Percentiles rank a stretch among this genome's conserved stretches.
Evolutionary conservation across 1,140 invertebrate species (phyloP).

Genomic region (Drosophila kepulauana): DNA sequence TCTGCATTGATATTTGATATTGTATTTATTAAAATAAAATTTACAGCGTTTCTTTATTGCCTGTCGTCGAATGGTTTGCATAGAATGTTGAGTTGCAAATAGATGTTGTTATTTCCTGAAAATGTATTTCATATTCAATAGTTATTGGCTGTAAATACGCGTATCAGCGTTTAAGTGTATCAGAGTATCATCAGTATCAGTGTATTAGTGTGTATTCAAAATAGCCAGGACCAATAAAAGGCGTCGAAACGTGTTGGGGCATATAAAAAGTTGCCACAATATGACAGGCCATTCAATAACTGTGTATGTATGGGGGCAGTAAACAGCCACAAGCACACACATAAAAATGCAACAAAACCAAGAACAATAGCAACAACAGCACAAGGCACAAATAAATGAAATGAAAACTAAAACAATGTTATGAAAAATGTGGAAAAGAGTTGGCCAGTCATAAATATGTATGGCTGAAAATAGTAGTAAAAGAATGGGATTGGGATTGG

Average conservation of each 20-base stretch:
- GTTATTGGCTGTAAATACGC: neutral
- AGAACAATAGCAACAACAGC: conserved; percentile 21
- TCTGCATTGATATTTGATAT: conserved; percentile 1
- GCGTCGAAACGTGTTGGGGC: conserved; percentile 59
- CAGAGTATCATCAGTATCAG: conserved; percentile 6
- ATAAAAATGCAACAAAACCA: conserved; percentile 70
- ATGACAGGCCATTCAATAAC: conserved; percentile 80
- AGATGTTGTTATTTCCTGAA: conserved; percentile 5
- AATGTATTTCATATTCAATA: conserved; percentile 25
- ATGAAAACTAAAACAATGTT: conserved; percentile 56
- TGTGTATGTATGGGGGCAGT: conserved; percentile 64
- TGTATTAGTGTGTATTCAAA: conserved; percentile 61
- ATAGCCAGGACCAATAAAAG: conserved; percentile 58
- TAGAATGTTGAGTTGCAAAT: conserved; percentile 17
- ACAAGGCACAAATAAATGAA: conserved; percentile 31
- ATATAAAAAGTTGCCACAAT: conserved; percentile 79
- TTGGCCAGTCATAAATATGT: conserved; percentile 60
- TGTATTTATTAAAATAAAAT: conserved; percentile 11
- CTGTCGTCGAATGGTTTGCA: neutral
- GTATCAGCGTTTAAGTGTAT: neutral
- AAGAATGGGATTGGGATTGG: conserved; percentile 15
- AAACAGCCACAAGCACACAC: conserved; percentile 72
- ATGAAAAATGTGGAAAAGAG: conserved; percentile 56
- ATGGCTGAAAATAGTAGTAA: conserved; percentile 47
- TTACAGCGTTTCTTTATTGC: neutral